These are phyloP conservation scores for Nemapogon koenigi DNA, from an alignment of 2,888 invertebrate species.

Conservation along the genomic window DNA sequence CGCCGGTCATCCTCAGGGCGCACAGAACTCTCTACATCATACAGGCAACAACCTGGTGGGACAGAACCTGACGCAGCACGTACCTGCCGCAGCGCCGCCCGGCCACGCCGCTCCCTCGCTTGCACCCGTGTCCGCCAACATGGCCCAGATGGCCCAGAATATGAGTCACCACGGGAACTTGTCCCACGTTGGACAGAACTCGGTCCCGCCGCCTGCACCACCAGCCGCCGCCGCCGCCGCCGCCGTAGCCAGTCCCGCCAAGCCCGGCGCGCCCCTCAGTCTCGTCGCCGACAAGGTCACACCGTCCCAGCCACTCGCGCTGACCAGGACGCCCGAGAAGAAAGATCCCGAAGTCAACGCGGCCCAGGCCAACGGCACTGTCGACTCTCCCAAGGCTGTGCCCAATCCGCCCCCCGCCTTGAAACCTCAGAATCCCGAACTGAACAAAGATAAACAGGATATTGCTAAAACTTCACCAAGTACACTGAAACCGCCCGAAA, in stretches of 20 bases:
- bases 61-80: constrained; percentile 47
- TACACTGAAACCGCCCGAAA: constrained; percentile 53
- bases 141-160: constrained; percentile 60
- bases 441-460: constrained; percentile 48
- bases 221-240: constrained; percentile 27
- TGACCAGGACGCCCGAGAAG: constrained; percentile 54
- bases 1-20: constrained; percentile 47
- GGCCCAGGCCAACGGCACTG: constrained; percentile 43
- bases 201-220: constrained; percentile 34
- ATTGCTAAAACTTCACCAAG: constrained; percentile 53
- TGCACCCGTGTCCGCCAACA: constrained; percentile 57
- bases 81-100: constrained; percentile 28
- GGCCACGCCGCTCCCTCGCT: constrained; percentile 50
- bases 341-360: constrained; percentile 47
- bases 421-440: constrained; percentile 46
- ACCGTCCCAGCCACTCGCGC: constrained; percentile 38
- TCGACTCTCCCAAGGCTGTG: constrained; percentile 46
- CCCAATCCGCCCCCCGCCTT: constrained; percentile 33
- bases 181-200: constrained; percentile 49
- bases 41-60: constrained; percentile 37
- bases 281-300: constrained; percentile 47
- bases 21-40: constrained; percentile 43
- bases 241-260: constrained; percentile 38
- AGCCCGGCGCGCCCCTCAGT: constrained; percentile 46
- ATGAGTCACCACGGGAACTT: constrained; percentile 61